Conservation (phyloP, 2,113 vertebrate genomes). For the Dolichallabes microphthalmus region DNA sequence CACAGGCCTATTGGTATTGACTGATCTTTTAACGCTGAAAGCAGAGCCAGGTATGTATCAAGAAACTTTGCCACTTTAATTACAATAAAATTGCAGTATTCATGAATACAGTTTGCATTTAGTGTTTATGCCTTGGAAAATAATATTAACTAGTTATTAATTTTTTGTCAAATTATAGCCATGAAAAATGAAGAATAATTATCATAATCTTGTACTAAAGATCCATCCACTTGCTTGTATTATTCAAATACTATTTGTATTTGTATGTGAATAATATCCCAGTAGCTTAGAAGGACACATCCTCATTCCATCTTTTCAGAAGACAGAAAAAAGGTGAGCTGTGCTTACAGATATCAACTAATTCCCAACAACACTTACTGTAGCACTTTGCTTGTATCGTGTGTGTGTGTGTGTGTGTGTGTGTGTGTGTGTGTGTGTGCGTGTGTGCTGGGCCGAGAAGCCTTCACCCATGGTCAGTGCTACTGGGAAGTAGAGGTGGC, state of each 20-base stretch:
- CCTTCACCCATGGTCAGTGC: slow-evolving; percentile 65
- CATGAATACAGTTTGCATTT: neutral
- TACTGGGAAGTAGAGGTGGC: slow-evolving; percentile 77
- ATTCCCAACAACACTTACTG: slow-evolving; percentile 62
- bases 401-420: no score
- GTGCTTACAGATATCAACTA: slow-evolving; percentile 55
- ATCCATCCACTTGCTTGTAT: neutral
- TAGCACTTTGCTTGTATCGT: slow-evolving; percentile 65
- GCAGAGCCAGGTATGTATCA: slow-evolving; percentile 63
- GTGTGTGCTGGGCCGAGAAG: slow-evolving; percentile 65
- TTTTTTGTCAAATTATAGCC: neutral
- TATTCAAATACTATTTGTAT: neutral
- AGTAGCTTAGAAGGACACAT: slow-evolving; percentile 59
- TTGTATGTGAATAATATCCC: slow-evolving; percentile 23
- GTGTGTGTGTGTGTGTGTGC: slow-evolving; percentile 44
- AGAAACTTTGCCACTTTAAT: neutral
- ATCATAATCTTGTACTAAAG: neutral
- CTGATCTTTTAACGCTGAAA: slow-evolving; percentile 47
- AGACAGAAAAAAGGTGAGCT: slow-evolving; percentile 69
- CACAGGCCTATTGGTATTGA: slow-evolving; percentile 57
- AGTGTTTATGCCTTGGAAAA: neutral
- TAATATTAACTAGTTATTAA: neutral
- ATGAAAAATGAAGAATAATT: neutral
- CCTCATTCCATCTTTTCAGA: slow-evolving; percentile 69
- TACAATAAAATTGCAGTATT: neutral